Conservation (phyloP, 2,113 vertebrate genomes). For the Entelurus aequoreus region DNA sequence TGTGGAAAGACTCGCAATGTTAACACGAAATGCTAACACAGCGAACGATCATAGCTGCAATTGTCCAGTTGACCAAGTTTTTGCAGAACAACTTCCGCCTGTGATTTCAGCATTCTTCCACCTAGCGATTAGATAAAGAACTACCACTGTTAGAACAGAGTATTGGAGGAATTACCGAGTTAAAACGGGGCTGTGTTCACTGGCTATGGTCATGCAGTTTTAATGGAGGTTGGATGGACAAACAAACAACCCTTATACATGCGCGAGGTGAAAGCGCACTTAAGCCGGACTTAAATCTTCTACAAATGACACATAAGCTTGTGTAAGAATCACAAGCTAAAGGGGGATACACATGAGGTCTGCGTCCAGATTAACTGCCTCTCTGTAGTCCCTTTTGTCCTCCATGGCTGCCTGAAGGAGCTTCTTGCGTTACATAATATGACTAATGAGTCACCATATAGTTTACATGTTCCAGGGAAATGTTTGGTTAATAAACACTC, state of each 20-base stretch:
- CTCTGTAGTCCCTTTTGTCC: constrained; percentile 6
- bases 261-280: constrained; percentile 4
- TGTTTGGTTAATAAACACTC: constrained; percentile 37
- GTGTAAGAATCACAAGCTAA: constrained; percentile 2
- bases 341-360: neutral
- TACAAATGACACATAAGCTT: constrained; percentile 3
- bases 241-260: constrained; percentile 1
- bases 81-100: too few species aligned
- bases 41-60: too few species aligned
- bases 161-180: too few species aligned
- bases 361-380: neutral
- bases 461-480: constrained; percentile 34
- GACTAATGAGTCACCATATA: constrained; percentile 35
- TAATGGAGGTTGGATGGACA: neutral
- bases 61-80: too few species aligned
- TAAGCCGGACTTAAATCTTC: constrained; percentile 13
- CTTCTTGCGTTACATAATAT: constrained; percentile 30
- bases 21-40: too few species aligned
- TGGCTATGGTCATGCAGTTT: too few species aligned
- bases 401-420: constrained; percentile 7
- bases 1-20: too few species aligned
- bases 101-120: too few species aligned
- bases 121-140: too few species aligned
- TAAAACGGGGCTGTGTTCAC: too few species aligned
- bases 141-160: too few species aligned